Evolutionary conservation across 2,888 invertebrate genomes (phyloP).

Genomic region (Andrena minutula): DNA sequence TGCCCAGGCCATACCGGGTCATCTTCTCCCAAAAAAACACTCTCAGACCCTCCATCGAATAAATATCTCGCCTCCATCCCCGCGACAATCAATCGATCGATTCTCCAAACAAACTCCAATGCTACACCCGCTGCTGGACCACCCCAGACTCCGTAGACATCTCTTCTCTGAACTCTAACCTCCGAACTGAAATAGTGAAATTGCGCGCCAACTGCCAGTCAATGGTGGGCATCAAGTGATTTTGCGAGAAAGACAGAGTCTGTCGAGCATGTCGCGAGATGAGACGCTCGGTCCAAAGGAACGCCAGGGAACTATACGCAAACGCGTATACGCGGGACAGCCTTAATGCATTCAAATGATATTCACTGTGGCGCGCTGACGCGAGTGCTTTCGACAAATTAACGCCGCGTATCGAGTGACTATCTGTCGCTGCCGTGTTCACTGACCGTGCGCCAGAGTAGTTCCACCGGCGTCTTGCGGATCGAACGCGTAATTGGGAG

Average conservation of each 20-base stretch:
- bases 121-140: not conserved
- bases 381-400: constrained; percentile 78
- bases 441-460: constrained; percentile 35
- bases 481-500: constrained; percentile 64
- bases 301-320: constrained; percentile 55
- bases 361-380: constrained; percentile 77
- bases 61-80: constrained; percentile 14
- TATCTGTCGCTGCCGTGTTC: constrained; percentile 66
- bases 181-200: too few relatives aligned
- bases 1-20: constrained; percentile 49
- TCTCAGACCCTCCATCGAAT: not conserved
- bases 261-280: not conserved
- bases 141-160: not conserved
- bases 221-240: not conserved
- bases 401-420: constrained; percentile 77
- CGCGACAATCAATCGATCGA: not conserved
- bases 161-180: not conserved
- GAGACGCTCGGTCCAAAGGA: constrained; percentile 70
- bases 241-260: too few relatives aligned
- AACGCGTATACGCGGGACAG: constrained; percentile 65
- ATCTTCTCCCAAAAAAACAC: constrained; percentile 23
- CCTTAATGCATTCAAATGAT: constrained; percentile 80
- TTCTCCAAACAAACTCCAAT: not conserved
- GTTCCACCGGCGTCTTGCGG: constrained; percentile 59
- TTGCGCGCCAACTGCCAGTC: not conserved